These are phyloP conservation scores for Drosophila seclusa DNA, from an alignment of 2,888 invertebrate genomes.

Conservation along the genomic window DNA sequence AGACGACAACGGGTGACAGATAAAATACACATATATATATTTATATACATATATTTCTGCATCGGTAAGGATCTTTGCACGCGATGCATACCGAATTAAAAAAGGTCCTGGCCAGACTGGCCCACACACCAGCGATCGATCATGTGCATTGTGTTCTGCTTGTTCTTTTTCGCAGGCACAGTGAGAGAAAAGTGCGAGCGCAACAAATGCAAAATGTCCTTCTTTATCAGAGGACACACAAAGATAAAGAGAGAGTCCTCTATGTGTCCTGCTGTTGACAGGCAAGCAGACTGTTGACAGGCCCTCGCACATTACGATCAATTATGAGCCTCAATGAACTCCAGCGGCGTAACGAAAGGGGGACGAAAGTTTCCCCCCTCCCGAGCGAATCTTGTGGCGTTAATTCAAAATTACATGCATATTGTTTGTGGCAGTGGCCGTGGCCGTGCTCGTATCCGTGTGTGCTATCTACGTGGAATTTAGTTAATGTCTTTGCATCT, in stretches of 20 bases:
- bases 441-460: slow-evolving; percentile 42
- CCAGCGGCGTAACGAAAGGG: slow-evolving; percentile 81
- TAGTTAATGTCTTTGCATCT: slow-evolving; percentile 29
- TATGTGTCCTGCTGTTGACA: slow-evolving; percentile 70
- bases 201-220: slow-evolving; percentile 64
- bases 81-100: slow-evolving; percentile 58
- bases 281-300: slow-evolving; percentile 58
- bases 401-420: slow-evolving; percentile 77
- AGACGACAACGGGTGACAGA: background rate
- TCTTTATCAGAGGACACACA: slow-evolving; percentile 37
- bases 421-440: slow-evolving; percentile 58
- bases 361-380: slow-evolving; percentile 46
- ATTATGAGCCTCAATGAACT: slow-evolving; percentile 82
- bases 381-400: slow-evolving; percentile 66
- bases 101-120: slow-evolving; percentile 31
- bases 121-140: slow-evolving; percentile 62
- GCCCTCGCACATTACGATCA: slow-evolving; percentile 81
- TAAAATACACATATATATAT: background rate
- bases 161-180: slow-evolving; percentile 9
- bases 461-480: slow-evolving; percentile 70
- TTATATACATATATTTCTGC: background rate
- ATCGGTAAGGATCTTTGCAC: slow-evolving; percentile 23
- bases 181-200: slow-evolving; percentile 47
- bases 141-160: slow-evolving; percentile 58
- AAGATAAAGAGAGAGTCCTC: background rate